Evolutionary conservation across 2,797 vertebrate genomes (phyloP), one percentile per base, ranked within the genome.

Genomic region (Tragopan temminckii): DNA sequence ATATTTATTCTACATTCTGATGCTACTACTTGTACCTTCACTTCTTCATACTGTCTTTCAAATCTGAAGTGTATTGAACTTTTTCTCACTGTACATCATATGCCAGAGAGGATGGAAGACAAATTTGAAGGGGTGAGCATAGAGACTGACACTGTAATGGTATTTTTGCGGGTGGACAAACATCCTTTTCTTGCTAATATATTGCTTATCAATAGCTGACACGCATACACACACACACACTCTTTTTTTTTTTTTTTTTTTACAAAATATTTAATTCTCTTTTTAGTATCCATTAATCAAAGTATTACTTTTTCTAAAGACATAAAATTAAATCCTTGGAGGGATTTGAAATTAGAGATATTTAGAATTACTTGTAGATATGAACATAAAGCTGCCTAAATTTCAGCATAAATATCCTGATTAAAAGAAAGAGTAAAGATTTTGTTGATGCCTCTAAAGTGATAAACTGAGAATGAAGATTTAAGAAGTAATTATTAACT

Each of bases 21-120:
- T 89, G 61, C 66, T 93, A 94, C 66, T 84, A 31, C 79, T 95
- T 96, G 68, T 94, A 2, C 5, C 21, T 29, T 67, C 70, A 80
- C 36, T 93, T 82, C 66, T 94, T 90, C 64, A 55, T 48, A 58
- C 57, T 95, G 18, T 31, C 43, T 91, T 96, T 95, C 71, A 79
- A 82, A 93, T 87, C 35, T 80, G 82, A 94, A 94, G 79, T 33
- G 19, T 64, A 85, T 80, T 97, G 91, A 96, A 78, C 82, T 95
- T 86, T 92, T 95, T 10, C 8, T 86, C 27, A 25, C 11, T 50
- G 24, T 78, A 48, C 23, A 63, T 88, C 81, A 85, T 27, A 69
- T 81, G 76, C 71, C 48, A 91, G 89, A 88, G 43, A 70, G 48
- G 35, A 50, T 55, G 35, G 64, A 75, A 93, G 81, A 57, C 76